A percentile compares a stretch with the other conserved stretches of the same genome.
Conservation (phyloP, 2,797 vertebrate species). For the Pseudotriccus pelzelni region DNA sequence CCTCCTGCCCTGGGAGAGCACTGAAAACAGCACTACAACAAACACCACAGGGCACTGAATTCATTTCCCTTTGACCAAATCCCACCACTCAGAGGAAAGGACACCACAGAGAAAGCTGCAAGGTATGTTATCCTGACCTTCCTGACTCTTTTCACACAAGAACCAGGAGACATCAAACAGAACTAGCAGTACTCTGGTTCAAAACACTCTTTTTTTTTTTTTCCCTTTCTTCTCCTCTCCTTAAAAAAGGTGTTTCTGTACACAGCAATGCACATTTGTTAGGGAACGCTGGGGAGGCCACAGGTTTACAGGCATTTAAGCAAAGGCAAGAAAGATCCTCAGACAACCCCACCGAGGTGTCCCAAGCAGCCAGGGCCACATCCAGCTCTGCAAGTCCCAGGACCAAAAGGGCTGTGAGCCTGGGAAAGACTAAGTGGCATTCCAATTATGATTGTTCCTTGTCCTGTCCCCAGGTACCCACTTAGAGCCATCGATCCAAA, state of each 20-base stretch:
- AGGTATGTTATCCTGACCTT: background rate
- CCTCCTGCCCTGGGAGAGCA: accelerated
- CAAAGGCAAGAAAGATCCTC: background rate
- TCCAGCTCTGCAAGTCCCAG: background rate
- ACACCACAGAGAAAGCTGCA: background rate
- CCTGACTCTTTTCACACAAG: background rate
- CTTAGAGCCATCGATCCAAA: background rate
- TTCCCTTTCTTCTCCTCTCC: background rate
- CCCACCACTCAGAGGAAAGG: background rate
- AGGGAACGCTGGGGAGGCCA: background rate
- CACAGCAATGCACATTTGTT: background rate
- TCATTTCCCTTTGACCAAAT: background rate
- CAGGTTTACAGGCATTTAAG: background rate
- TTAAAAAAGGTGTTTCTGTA: background rate
- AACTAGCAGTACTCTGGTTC: background rate
- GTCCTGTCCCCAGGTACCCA: conserved; percentile 22
- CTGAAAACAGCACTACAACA: background rate
- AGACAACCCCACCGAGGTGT: background rate
- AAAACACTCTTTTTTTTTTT: background rate
- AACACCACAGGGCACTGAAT: accelerated
- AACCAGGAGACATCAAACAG: background rate
- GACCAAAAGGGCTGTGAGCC: background rate
- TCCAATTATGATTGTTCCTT: background rate
- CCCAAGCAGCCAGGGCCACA: background rate
- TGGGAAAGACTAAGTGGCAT: conserved; percentile 8